Evolutionary conservation across 1,140 invertebrate genomes (phyloP).

Genomic region (Cyrtorhinus lividipennis): DNA sequence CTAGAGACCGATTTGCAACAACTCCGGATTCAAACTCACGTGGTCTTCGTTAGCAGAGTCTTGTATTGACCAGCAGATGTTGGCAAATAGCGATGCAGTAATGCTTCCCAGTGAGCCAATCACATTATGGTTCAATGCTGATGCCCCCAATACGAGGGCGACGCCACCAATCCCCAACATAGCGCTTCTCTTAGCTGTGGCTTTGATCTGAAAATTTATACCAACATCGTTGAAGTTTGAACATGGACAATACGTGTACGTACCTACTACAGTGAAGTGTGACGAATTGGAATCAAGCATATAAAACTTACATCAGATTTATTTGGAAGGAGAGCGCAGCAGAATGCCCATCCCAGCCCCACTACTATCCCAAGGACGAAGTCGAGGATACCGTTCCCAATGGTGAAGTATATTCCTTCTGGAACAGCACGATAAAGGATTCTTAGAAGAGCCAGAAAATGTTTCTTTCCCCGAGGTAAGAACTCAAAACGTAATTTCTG

Average conservation of each 20-base stretch:
- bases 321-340: slow-evolving; percentile 33
- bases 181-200: slow-evolving; percentile 30
- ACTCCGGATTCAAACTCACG: too few relatives aligned
- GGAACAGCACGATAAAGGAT: too few relatives aligned
- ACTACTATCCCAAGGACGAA: slow-evolving; percentile 35
- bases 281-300: too few relatives aligned
- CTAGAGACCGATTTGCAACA: too few relatives aligned
- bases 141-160: slow-evolving; percentile 44
- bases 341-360: slow-evolving; percentile 35
- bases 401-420: too few relatives aligned
- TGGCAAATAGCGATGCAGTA: slow-evolving; percentile 43
- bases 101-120: slow-evolving; percentile 47
- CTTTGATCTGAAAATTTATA: neutral
- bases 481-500: too few relatives aligned
- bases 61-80: slow-evolving; percentile 33
- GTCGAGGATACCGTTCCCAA: slow-evolving; percentile 39
- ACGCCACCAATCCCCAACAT: slow-evolving; percentile 39
- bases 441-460: too few relatives aligned
- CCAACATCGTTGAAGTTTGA: too few relatives aligned
- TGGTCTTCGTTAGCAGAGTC: too few relatives aligned
- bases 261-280: too few relatives aligned
- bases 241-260: too few relatives aligned
- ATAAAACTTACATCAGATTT: slow-evolving; percentile 27
- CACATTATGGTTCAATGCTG: slow-evolving; percentile 38
- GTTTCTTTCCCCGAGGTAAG: too few relatives aligned